A percentile compares a stretch with the other conserved stretches of the same genome.
Evolutionary conservation across 1,140 invertebrate genomes (phyloP).

Genomic region (Tetramorium simillimum): DNA sequence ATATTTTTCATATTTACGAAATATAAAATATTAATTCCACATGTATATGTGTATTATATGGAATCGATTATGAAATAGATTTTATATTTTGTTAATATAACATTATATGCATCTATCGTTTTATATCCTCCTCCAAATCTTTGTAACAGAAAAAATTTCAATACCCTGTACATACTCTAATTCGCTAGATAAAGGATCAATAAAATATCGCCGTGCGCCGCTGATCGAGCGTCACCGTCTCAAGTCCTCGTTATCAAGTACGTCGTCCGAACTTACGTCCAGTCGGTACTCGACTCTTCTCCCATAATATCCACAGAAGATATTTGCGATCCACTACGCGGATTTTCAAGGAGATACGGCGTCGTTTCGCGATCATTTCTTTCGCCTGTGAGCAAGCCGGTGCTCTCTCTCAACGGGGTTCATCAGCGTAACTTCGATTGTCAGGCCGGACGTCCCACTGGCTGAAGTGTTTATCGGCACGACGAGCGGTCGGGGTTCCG

Average conservation of each 20-base stretch:
- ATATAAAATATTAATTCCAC: neutral
- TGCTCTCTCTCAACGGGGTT: constrained; percentile 40
- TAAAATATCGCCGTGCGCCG: neutral
- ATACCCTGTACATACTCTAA: neutral
- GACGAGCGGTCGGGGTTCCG: constrained; percentile 34
- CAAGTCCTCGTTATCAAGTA: neutral
- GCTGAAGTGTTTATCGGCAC: constrained; percentile 73
- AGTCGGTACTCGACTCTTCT: neutral
- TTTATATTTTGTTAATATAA: neutral
- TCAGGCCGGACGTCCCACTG: constrained; percentile 64
- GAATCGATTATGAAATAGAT: neutral
- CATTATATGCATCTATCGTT: too few relatives aligned
- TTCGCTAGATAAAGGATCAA: neutral
- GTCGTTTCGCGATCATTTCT: neutral
- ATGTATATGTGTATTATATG: neutral
- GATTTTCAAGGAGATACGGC: neutral
- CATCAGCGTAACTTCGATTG: constrained; percentile 73
- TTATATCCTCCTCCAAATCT: neutral
- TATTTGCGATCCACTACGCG: neutral
- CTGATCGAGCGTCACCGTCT: neutral
- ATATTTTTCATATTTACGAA: neutral
- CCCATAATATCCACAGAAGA: neutral
- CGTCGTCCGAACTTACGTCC: neutral
- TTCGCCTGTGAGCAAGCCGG: constrained; percentile 16
- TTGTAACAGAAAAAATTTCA: neutral